Evolutionary conservation across 2,113 vertebrate species (phyloP).

Genomic region (Myrmecobius fasciatus): DNA sequence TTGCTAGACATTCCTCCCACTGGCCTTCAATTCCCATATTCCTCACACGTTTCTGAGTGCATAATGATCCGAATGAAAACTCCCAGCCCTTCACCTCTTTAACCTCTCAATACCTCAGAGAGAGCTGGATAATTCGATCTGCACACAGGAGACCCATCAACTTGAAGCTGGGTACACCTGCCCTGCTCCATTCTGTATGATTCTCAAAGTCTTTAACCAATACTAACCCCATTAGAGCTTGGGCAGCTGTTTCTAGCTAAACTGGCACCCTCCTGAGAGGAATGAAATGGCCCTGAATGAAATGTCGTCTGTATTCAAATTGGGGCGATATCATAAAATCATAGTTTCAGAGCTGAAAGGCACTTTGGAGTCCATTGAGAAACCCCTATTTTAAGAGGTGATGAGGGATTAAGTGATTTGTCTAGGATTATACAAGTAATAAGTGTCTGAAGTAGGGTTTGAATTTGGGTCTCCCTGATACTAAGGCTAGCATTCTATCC

Average conservation of each 20-base stretch:
- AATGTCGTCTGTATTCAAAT: neutral
- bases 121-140: constrained; percentile 11
- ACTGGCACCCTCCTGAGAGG: neutral
- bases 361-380: neutral
- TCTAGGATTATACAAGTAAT: neutral
- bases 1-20: neutral
- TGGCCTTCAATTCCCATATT: constrained; percentile 1
- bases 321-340: neutral
- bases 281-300: neutral
- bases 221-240: neutral
- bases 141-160: constrained; percentile 8
- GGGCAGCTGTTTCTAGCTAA: neutral
- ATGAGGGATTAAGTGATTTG: neutral
- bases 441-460: too few relatives aligned
- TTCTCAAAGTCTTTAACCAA: neutral
- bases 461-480: neutral
- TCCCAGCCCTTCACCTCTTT: constrained; percentile 8
- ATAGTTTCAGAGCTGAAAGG: neutral
- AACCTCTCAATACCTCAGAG: neutral
- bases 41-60: neutral
- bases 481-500: neutral
- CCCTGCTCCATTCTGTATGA: neutral
- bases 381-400: neutral
- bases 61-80: neutral
- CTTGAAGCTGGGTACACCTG: neutral